Evolutionary conservation across 2,797 vertebrate species (phyloP).

Genomic region (Knipowitschia caucasica): DNA sequence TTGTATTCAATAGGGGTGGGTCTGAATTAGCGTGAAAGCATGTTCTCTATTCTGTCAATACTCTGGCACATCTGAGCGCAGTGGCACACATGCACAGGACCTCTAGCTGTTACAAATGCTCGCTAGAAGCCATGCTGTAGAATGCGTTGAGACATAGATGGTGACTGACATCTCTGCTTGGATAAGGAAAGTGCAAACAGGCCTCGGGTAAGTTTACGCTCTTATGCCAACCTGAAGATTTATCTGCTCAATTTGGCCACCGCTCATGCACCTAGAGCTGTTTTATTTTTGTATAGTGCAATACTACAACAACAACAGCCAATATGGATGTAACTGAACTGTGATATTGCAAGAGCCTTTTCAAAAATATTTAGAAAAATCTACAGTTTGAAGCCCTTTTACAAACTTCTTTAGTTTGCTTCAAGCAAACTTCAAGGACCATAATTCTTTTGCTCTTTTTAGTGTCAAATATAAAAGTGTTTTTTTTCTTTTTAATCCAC

Average conservation of each 20-base stretch:
- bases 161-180: conserved; percentile 5
- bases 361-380: too few relatives aligned
- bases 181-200: conserved; percentile 1
- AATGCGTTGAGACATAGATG: conserved; percentile 4
- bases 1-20: neutral
- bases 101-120: neutral
- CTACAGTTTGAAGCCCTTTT: too few relatives aligned
- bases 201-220: neutral
- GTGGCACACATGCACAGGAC: conserved; percentile 14
- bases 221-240: neutral
- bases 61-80: conserved; percentile 8
- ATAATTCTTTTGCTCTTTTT: too few relatives aligned
- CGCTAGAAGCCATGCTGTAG: conserved; percentile 1
- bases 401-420: too few relatives aligned
- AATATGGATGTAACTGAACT: neutral
- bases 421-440: too few relatives aligned
- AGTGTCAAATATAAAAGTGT: too few relatives aligned
- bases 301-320: too few relatives aligned
- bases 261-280: neutral
- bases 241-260: neutral
- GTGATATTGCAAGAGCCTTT: neutral
- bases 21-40: neutral
- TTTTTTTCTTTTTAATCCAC: too few relatives aligned
- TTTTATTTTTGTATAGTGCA: neutral
- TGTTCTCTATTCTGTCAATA: neutral